Percentiles rank a stretch among this genome's conserved stretches.
phyloP scores from a whole-genome alignment of 53 echinoderm and acorn worm genomes.

The Pentamera pediparva region DNA sequence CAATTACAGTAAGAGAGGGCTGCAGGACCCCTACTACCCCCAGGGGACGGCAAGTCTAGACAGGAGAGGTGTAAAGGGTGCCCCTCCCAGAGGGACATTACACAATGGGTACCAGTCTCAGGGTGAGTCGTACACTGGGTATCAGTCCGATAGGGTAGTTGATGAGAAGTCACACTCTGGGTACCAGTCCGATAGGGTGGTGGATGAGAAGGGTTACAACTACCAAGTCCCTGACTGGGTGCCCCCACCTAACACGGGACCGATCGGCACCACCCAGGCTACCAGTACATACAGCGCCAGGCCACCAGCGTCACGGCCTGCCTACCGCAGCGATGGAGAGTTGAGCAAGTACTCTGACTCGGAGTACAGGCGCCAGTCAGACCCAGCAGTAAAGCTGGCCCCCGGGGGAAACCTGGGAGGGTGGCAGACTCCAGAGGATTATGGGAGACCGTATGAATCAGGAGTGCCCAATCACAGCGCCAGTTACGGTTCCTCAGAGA shows the following conservation, averaged over 20 bases:
- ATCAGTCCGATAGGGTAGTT: background rate
- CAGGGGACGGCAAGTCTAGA: conserved; percentile 1
- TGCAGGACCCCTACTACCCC: background rate
- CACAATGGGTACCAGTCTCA: background rate
- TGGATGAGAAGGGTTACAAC: conserved; percentile 9
- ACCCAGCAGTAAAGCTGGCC: background rate
- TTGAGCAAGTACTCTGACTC: conserved; percentile 34
- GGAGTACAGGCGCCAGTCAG: conserved; percentile 11
- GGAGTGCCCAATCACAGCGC: background rate
- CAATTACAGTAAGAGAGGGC: background rate
- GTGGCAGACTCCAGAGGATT: background rate
- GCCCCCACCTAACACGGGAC: background rate
- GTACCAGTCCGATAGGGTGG: conserved; percentile 6
- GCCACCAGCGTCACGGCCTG: conserved; percentile 21
- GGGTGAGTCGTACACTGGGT: background rate
- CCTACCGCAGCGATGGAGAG: conserved; percentile 59
- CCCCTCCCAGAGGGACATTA: too few species aligned
- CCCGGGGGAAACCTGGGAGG: background rate
- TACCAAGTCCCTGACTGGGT: conserved; percentile 6
- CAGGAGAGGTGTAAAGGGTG: background rate
- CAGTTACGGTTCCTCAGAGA: background rate
- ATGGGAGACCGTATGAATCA: background rate
- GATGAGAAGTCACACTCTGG: too few species aligned
- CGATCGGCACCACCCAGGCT: conserved; percentile 21
- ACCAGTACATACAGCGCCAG: background rate